Conservation (phyloP, 2,888 invertebrate species). For the Micropterix aruncella region DNA sequence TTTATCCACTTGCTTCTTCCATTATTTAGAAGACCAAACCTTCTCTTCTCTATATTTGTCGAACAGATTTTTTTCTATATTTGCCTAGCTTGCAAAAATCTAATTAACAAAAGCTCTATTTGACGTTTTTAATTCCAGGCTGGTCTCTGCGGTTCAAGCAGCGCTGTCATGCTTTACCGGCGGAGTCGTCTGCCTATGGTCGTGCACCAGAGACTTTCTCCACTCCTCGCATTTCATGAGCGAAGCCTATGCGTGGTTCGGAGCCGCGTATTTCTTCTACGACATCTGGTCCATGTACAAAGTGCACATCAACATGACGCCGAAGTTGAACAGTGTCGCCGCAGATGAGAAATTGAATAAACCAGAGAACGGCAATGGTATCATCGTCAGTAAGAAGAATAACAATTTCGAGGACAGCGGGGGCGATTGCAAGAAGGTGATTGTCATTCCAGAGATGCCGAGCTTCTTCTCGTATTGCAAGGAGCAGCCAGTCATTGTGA, state of each 20-base stretch:
- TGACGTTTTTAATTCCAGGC: constrained; percentile 35
- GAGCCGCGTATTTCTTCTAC: constrained; percentile 65
- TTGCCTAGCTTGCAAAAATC: too few species aligned
- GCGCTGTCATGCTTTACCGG: constrained; percentile 52
- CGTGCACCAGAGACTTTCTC: constrained; percentile 53
- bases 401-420: neutral
- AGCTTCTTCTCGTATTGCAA: constrained; percentile 39
- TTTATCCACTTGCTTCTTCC: too few species aligned
- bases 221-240: constrained; percentile 56
- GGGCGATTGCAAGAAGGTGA: neutral
- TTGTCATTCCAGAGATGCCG: too few species aligned
- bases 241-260: constrained; percentile 68
- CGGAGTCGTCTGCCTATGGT: constrained; percentile 48
- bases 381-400: neutral
- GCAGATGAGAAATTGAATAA: constrained; percentile 1
- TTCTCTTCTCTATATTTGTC: too few species aligned
- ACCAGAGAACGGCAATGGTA: neutral
- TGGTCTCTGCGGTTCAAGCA: constrained; percentile 61
- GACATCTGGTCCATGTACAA: constrained; percentile 72
- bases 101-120: too few species aligned
- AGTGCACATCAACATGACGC: constrained; percentile 31
- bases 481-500: constrained; percentile 55
- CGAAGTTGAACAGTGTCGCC: constrained; percentile 14
- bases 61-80: too few species aligned
- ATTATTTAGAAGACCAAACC: too few species aligned